Evolutionary conservation across 2,113 vertebrate genomes (phyloP), one percentile per base, ranked within the genome.

Genomic region (Ovibos moschatus): DNA sequence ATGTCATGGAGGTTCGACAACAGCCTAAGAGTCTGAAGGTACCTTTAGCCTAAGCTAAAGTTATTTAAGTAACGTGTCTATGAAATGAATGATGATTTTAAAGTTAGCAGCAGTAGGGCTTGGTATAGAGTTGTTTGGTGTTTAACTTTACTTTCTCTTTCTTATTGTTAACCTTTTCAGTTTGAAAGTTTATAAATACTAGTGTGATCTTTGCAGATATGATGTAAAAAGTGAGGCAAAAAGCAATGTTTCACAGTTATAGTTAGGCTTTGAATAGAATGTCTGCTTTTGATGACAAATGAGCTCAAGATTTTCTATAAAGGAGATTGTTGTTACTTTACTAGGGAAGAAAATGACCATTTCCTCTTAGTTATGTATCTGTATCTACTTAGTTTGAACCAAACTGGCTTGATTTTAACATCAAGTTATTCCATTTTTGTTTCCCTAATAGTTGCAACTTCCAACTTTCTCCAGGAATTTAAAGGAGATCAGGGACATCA

Each of bases 11-110:
- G 98, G 99, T 99, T 98, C 99, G 99, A 94, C 99, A 99, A 97
- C 99, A 99, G 97, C 99, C 99, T 98, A 99, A 99, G 98, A 99
- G 99, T 98, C 99, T 99, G 97, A 99, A 99, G 99, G 99, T 99
- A 99, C 4, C 3, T 0, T 43, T 53, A 96, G 76, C 83, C 21
- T 96, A 95, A 96, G 90, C 74, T 97, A 90, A 93, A 62, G 96
- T 97, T 98, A 95, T 98, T 97, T 95, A 93, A 97, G 95, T 96
- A 96, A 96, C 43, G 64, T 97, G 92, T 97, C 93, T 98, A 43
- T 93, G 57, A 87, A 90, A 83, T 79, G 86, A 83, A 89, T 64
- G 58, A 30, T 28, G 28, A 6, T 87, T 95, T 94, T 51, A 95
- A 94, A 97, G 45, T 51, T 17, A 79, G 21, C 19, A 93, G 57